These are phyloP conservation scores for Sebastes baramenuke DNA, from an alignment of 2,797 vertebrate genomes.

Conservation along the genomic window DNA sequence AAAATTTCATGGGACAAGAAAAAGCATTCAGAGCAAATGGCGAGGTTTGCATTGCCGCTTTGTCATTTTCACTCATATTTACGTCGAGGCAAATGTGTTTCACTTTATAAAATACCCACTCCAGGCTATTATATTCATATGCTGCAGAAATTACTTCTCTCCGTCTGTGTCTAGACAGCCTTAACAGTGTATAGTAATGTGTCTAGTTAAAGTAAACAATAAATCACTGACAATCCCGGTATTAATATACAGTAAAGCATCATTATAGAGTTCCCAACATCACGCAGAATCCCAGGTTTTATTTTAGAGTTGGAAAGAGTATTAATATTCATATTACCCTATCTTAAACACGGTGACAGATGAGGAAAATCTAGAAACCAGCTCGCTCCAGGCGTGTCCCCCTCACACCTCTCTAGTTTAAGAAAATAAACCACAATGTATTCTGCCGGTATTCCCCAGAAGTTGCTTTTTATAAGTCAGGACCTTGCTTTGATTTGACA, in stretches of 20 bases:
- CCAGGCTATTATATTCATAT: conserved; percentile 32
- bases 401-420: conserved; percentile 20
- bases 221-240: conserved; percentile 16
- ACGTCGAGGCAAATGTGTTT: conserved; percentile 39
- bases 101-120: conserved; percentile 36
- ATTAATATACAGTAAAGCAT: conserved; percentile 31
- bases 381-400: conserved; percentile 41
- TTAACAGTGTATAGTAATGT: conserved; percentile 21
- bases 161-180: conserved; percentile 24
- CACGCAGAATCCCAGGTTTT: neutral
- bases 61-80: conserved; percentile 50
- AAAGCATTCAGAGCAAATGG: conserved; percentile 51
- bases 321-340: conserved; percentile 32
- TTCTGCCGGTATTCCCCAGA: conserved; percentile 48
- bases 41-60: neutral
- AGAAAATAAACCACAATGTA: conserved; percentile 24
- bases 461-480: conserved; percentile 59
- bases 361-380: neutral
- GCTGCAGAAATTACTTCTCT: conserved; percentile 40
- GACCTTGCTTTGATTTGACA: conserved; percentile 78
- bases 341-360: conserved; percentile 25
- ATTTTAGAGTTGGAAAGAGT: conserved; percentile 23
- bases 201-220: conserved; percentile 22
- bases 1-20: conserved; percentile 62
- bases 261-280: conserved; percentile 5